Evolutionary conservation across 2,888 invertebrate genomes (phyloP).

Genomic region (Agrotis clavis): DNA sequence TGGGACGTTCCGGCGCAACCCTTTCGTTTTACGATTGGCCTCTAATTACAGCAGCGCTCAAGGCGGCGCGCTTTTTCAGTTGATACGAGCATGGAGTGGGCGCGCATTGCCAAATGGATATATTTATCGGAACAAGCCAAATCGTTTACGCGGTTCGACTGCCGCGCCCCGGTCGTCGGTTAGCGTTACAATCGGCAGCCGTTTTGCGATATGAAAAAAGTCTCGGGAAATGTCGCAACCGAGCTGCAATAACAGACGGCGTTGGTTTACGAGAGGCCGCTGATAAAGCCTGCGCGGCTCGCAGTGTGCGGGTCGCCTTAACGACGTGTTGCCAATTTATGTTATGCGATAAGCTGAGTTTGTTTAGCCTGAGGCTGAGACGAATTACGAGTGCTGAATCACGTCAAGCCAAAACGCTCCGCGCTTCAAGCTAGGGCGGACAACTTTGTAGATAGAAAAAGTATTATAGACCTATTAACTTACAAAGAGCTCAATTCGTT

Average conservation of each 20-base stretch:
- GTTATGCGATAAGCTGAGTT: slow-evolving; percentile 89
- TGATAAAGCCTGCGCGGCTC: slow-evolving; percentile 85
- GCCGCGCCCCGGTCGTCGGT: slow-evolving; percentile 75
- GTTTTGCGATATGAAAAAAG: slow-evolving; percentile 87
- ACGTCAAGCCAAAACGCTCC: slow-evolving; percentile 74
- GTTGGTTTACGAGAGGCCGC: slow-evolving; percentile 88
- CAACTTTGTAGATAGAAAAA: slow-evolving; percentile 67
- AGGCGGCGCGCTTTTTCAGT: slow-evolving; percentile 87
- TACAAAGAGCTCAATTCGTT: slow-evolving; percentile 38
- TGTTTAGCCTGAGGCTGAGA: slow-evolving; percentile 85
- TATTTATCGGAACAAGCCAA: slow-evolving; percentile 85
- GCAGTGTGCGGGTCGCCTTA: slow-evolving; percentile 87
- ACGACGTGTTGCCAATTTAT: slow-evolving; percentile 91
- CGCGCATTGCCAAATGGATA: slow-evolving; percentile 86
- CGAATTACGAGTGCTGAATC: slow-evolving; percentile 83
- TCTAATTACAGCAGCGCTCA: slow-evolving; percentile 90
- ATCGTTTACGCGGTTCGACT: slow-evolving; percentile 83
- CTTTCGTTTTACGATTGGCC: slow-evolving; percentile 91
- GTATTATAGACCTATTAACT: slow-evolving; percentile 56
- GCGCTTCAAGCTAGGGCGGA: slow-evolving; percentile 64
- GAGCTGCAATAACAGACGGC: slow-evolving; percentile 86
- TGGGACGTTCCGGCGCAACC: slow-evolving; percentile 88
- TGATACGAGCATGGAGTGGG: slow-evolving; percentile 79
- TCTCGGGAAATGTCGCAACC: slow-evolving; percentile 83
- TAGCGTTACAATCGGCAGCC: slow-evolving; percentile 75